These are phyloP conservation scores for Sebastes itinus DNA, from an alignment of 2,797 vertebrate genomes.

Conservation along the genomic window DNA sequence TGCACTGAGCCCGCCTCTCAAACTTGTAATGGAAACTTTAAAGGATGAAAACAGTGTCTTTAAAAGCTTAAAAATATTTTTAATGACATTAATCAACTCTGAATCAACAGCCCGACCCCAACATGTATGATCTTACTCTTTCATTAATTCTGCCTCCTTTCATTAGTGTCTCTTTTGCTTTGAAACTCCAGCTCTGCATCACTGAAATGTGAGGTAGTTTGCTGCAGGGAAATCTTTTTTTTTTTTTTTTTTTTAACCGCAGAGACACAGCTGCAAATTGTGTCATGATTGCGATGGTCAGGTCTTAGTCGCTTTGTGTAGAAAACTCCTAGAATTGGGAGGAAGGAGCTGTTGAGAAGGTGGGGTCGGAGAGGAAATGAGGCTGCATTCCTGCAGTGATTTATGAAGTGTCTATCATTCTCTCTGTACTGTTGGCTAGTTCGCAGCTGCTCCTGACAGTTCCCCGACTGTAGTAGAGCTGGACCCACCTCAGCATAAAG, in stretches of 20 bases:
- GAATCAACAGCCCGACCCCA: neutral
- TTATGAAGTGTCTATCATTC: constrained; percentile 71
- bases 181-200: constrained; percentile 27
- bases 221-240: neutral
- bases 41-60: neutral
- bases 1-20: neutral
- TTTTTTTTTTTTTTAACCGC: neutral
- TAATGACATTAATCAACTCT: neutral
- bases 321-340: constrained; percentile 49
- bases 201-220: constrained; percentile 44
- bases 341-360: constrained; percentile 64
- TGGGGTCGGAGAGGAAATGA: constrained; percentile 68
- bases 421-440: constrained; percentile 38
- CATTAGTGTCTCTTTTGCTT: constrained; percentile 43
- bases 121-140: neutral
- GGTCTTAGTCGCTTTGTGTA: constrained; percentile 39
- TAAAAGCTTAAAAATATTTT: neutral
- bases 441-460: constrained; percentile 54
- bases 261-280: constrained; percentile 30
- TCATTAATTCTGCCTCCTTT: constrained; percentile 15
- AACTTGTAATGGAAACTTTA: neutral
- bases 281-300: constrained; percentile 40
- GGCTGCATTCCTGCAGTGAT: constrained; percentile 74
- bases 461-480: constrained; percentile 4
- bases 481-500: constrained; percentile 7